Percentiles rank a stretch among this genome's conserved stretches.
Evolutionary conservation across 2,888 invertebrate genomes (phyloP).

Genomic region (Cantharis flavilabris): DNA sequence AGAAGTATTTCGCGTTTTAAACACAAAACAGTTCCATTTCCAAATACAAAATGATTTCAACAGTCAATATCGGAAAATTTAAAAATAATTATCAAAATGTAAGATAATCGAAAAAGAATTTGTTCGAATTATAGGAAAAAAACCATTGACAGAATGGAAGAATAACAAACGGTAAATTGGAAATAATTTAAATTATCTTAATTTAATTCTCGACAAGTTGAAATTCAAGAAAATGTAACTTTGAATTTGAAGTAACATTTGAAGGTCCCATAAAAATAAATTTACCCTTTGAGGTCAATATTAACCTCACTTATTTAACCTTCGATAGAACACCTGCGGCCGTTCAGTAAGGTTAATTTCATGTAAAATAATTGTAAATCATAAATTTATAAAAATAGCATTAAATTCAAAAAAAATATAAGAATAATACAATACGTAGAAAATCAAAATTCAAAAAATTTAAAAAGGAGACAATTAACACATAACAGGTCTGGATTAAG

Average conservation of each 20-base stretch:
- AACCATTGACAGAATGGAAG: neutral
- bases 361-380: neutral
- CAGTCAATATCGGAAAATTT: neutral
- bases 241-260: neutral
- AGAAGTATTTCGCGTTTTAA: neutral
- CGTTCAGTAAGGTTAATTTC: neutral
- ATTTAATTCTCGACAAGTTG: neutral
- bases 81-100: neutral
- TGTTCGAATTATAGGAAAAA: neutral
- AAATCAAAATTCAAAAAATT: too few species aligned
- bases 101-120: neutral
- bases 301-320: neutral
- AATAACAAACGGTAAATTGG: neutral
- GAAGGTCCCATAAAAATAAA: neutral
- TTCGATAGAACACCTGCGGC: neutral
- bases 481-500: too few species aligned
- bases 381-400: neutral
- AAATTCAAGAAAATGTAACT: neutral
- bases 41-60: neutral
- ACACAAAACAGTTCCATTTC: neutral
- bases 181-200: neutral
- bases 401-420: too few species aligned
- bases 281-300: neutral
- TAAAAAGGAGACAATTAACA: too few species aligned
- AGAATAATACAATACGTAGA: too few species aligned